Conservation (phyloP, 35 echinoderm and acorn worm species). For the Apostichopus parvimensis region DNA sequence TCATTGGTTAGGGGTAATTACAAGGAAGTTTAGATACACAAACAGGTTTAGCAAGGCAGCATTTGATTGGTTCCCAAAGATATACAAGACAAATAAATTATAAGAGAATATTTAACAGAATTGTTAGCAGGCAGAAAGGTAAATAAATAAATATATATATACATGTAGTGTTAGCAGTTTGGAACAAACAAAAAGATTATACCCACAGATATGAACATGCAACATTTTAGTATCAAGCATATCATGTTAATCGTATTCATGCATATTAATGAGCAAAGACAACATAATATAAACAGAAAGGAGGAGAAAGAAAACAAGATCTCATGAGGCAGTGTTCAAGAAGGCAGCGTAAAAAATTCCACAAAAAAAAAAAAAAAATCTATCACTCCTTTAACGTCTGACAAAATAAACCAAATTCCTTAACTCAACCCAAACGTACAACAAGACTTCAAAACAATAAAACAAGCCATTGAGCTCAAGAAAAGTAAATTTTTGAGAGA, state of each 20-base stretch:
- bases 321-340: conserved; percentile 31
- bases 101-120: not conserved
- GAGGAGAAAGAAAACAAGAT: conserved; percentile 13
- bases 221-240: not conserved
- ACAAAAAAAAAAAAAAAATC: not conserved
- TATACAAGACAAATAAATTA: too few species aligned
- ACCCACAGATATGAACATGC: not conserved
- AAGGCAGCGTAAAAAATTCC: not conserved
- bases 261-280: conserved; percentile 43
- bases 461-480: too few species aligned
- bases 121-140: not conserved
- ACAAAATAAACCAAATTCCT: too few species aligned
- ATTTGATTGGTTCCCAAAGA: too few species aligned
- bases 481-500: too few species aligned
- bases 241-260: conserved; percentile 8
- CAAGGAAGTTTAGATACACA: too few species aligned
- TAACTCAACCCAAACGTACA: too few species aligned
- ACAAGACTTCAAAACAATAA: too few species aligned
- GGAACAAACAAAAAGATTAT: not conserved
- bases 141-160: not conserved
- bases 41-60: too few species aligned
- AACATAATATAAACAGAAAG: not conserved
- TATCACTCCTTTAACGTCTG: not conserved
- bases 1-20: too few species aligned
- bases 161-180: not conserved